These are phyloP conservation scores for Mechanitis mazaeus DNA, from an alignment of 2,888 invertebrate genomes.

Conservation along the genomic window DNA sequence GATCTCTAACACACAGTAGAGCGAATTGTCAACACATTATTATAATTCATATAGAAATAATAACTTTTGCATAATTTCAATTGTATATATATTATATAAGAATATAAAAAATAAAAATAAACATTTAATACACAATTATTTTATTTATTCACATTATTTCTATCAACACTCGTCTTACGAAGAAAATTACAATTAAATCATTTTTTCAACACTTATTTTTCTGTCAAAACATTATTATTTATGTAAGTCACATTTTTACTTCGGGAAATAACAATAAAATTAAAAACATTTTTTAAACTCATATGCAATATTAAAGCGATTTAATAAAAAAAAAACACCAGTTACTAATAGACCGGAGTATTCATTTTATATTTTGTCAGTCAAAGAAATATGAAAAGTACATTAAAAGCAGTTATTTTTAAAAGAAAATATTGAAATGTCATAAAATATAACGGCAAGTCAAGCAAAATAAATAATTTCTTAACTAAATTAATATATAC, in stretches of 20 bases:
- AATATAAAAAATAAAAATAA: neutral
- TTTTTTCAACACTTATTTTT: neutral
- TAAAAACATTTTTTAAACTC: neutral
- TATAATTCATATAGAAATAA: too few relatives aligned
- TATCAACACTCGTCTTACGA: neutral
- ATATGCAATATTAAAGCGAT: neutral
- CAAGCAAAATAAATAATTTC: slow-evolving; percentile 28
- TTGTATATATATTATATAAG: too few relatives aligned
- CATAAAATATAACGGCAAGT: slow-evolving; percentile 29
- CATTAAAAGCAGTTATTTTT: neutral
- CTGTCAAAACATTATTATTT: neutral
- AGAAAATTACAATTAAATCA: neutral
- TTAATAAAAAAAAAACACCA: neutral
- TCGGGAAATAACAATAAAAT: neutral
- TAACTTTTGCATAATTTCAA: too few relatives aligned
- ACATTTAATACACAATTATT: neutral
- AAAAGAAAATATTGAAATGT: neutral
- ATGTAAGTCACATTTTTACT: neutral
- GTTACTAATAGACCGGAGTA: neutral
- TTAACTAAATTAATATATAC: slow-evolving; percentile 16
- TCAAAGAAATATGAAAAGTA: neutral
- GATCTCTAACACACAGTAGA: too few relatives aligned
- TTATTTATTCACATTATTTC: slow-evolving; percentile 1
- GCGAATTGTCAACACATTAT: too few relatives aligned
- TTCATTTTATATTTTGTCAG: neutral